Evolutionary conservation across 1,140 invertebrate species (phyloP).

Genomic region (Drosophila nebulosa): DNA sequence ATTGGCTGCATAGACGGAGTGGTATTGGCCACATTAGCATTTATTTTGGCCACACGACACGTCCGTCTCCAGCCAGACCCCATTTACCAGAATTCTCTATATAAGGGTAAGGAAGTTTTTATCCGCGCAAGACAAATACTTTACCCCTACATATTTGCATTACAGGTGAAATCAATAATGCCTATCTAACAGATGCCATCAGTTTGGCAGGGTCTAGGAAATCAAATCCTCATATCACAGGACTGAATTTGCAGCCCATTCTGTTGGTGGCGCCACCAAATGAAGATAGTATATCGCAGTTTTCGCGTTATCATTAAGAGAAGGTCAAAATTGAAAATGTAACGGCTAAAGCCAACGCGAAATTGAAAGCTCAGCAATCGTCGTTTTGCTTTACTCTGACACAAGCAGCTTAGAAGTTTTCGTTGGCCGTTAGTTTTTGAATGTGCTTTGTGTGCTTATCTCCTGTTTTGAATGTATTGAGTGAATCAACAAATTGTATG

Average conservation of each 20-base stretch:
- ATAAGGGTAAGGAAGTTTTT: constrained; percentile 83
- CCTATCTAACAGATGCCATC: constrained; percentile 89
- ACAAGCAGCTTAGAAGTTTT: constrained; percentile 18
- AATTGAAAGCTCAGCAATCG: constrained; percentile 13
- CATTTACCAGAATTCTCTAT: constrained; percentile 85
- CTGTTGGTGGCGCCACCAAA: constrained; percentile 82
- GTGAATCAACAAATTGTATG: constrained; percentile 23
- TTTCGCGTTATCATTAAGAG: constrained; percentile 83
- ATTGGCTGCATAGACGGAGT: constrained; percentile 95
- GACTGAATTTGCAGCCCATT: constrained; percentile 91
- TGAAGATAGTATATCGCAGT: constrained; percentile 88
- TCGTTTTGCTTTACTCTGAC: not conserved
- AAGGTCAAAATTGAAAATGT: not conserved
- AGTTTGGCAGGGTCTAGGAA: constrained; percentile 92
- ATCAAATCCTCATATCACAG: constrained; percentile 82
- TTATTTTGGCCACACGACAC: constrained; percentile 95
- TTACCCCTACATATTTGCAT: no score
- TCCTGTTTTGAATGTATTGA: constrained; percentile 22
- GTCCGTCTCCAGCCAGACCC: constrained; percentile 92
- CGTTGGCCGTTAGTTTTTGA: constrained; percentile 23
- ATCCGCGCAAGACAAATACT: no score
- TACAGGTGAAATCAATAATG: constrained; percentile 92
- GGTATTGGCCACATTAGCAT: constrained; percentile 94
- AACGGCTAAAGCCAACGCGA: constrained; percentile 5
- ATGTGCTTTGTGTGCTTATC: constrained; percentile 21